phyloP scores from a whole-genome alignment of 2,113 vertebrate species.

The Gallinago media region DNA sequence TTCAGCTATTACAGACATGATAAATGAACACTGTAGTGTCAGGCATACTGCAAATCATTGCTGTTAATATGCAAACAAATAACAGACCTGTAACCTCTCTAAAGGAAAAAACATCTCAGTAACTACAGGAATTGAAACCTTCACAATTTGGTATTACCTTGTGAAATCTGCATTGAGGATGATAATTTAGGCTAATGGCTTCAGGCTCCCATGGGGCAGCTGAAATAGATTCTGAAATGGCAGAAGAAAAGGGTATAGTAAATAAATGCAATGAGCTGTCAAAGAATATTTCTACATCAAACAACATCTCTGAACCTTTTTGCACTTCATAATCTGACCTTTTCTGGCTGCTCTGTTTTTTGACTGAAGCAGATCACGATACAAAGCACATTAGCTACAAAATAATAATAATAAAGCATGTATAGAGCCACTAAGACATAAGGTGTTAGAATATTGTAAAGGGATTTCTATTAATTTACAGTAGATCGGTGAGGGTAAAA shows the following conservation, averaged over 20 bases:
- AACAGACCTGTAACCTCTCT: constrained; percentile 22
- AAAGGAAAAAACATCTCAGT: neutral
- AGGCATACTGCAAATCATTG: constrained; percentile 25
- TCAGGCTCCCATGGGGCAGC: constrained; percentile 62
- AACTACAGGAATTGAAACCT: constrained; percentile 42
- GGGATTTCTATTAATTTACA: constrained; percentile 68
- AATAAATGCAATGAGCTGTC: constrained; percentile 80
- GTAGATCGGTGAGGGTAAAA: constrained; percentile 60
- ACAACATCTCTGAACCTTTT: constrained; percentile 52
- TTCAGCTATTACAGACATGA: neutral
- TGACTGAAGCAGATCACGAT: neutral
- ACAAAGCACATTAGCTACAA: neutral
- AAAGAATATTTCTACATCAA: constrained; percentile 74
- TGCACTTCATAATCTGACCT: constrained; percentile 57
- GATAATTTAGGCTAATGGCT: constrained; percentile 76
- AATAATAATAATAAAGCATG: constrained; percentile 1
- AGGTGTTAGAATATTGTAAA: constrained; percentile 57
- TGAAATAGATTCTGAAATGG: constrained; percentile 73
- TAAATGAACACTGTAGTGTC: neutral
- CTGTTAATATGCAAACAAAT: constrained; percentile 32
- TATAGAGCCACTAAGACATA: constrained; percentile 52
- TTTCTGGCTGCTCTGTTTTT: neutral
- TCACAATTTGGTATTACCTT: constrained; percentile 57
- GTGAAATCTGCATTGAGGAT: constrained; percentile 73
- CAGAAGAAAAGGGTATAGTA: constrained; percentile 73